phyloP scores from a whole-genome alignment of 2,113 vertebrate species.

The Phalacrocorax pelagicus region DNA sequence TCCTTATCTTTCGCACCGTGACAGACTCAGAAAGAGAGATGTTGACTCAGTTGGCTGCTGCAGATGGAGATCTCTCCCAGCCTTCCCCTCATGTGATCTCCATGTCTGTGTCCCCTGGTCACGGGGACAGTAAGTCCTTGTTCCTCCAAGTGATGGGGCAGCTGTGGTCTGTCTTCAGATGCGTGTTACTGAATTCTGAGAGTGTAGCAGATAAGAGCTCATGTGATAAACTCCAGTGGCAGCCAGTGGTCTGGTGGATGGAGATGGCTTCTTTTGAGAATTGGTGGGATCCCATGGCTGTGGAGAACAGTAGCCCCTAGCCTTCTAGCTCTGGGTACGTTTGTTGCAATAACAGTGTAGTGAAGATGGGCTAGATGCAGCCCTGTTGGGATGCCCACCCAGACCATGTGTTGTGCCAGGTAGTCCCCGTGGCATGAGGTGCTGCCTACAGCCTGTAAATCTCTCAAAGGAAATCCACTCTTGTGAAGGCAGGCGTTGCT shows the following conservation, averaged over 20 bases:
- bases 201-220: background rate
- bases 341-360: background rate
- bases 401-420: accelerated
- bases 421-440: accelerated
- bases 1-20: background rate
- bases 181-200: background rate
- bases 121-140: background rate
- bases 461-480: background rate
- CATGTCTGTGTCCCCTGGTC: background rate
- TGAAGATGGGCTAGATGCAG: background rate
- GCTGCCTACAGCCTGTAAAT: background rate
- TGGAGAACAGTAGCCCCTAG: background rate
- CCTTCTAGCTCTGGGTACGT: background rate
- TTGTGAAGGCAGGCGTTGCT: background rate
- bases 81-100: background rate
- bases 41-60: background rate
- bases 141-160: background rate
- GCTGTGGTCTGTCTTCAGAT: background rate
- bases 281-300: background rate
- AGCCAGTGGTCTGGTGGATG: background rate
- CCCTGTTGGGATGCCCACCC: background rate
- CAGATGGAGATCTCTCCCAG: background rate
- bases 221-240: background rate
- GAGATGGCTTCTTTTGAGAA: background rate
- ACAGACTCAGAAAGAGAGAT: background rate